Base-by-base conservation (phyloP, 2,888 invertebrate genomes). In the Neoaliturus tenellus region DNA sequence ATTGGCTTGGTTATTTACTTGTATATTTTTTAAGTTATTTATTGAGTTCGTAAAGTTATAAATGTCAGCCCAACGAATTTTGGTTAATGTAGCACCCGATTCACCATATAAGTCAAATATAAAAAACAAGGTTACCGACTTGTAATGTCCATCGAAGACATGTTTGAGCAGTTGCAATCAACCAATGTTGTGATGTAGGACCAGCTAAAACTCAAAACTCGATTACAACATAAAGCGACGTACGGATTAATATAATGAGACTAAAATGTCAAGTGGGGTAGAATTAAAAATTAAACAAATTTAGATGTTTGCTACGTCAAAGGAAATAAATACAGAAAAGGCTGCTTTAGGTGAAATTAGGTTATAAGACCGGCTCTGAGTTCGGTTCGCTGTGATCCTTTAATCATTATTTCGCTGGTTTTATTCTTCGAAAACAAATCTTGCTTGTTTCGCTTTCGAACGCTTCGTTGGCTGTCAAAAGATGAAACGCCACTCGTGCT, bases 281-380 rank as follows among this genome's bases (percentile, higher is more conserved):
- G 39, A 71, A 71, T 71, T 71, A 71, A 71, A 71, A 35, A 71
- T 71, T 71, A 71, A 71, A 71, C 71, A 71, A 71, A 71, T 71
- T 71, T 28, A 71, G 71, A 39, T 39, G 71, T 67, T 67, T n/a
- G 51, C 33, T 67, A 28, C 31, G 33, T 71, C 71, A 71, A 71
- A 71, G 71, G 35, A 39, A 39, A 33, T 67, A 67, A 67, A 71
- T 39, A 71, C 35, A 71, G 71, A 62, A 62, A 62, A 62, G 23
- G 31, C 62, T 55, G 55, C 55, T 51, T 51, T 23, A 51, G 51
- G 62, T 62, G 28, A 62, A 62, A 62, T 62, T 62, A 62, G 62
- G 62, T 62, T 62, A 51, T 51, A 51, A 62, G 62, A 62, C 62
- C 62, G 31, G 62, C 12, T 31, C 14, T 62, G 31, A 62, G 31